Percentiles rank a stretch among this genome's conserved stretches.
These are phyloP conservation scores for Anas georgica DNA, from an alignment of 2,797 vertebrate species.

Conservation along the genomic window DNA sequence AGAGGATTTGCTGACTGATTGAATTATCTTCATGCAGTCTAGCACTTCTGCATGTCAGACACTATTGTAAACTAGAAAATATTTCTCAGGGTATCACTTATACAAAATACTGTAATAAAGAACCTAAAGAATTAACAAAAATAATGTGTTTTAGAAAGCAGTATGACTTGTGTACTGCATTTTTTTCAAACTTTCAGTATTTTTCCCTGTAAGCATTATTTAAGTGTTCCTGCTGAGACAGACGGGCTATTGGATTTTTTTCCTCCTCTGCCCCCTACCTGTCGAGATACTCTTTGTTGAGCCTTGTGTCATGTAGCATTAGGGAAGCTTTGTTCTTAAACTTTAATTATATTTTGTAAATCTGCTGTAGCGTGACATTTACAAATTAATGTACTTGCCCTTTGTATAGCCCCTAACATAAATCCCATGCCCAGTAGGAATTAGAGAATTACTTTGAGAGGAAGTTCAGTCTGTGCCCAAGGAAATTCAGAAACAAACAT, in stretches of 20 bases:
- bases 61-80: background rate
- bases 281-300: constrained; percentile 37
- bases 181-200: background rate
- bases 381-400: constrained; percentile 4
- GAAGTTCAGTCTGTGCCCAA: background rate
- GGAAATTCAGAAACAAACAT: background rate
- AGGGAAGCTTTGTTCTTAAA: constrained; percentile 28
- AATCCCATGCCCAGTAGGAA: background rate
- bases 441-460: background rate
- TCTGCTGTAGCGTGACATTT: background rate
- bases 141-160: background rate
- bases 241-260: background rate
- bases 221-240: background rate
- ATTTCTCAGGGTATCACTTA: background rate
- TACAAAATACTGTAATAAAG: background rate
- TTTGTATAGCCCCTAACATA: background rate
- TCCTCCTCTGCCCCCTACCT: constrained; percentile 48
- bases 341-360: constrained; percentile 22
- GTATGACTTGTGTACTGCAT: fast-evolving
- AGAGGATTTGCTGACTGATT: constrained; percentile 10
- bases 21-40: background rate
- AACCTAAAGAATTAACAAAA: background rate
- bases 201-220: background rate
- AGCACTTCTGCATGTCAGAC: background rate
- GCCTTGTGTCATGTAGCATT: constrained; percentile 53